Evolutionary conservation across 1,140 invertebrate species (phyloP), one percentile per base, ranked within the genome.

Genomic region (Periplaneta americana): DNA sequence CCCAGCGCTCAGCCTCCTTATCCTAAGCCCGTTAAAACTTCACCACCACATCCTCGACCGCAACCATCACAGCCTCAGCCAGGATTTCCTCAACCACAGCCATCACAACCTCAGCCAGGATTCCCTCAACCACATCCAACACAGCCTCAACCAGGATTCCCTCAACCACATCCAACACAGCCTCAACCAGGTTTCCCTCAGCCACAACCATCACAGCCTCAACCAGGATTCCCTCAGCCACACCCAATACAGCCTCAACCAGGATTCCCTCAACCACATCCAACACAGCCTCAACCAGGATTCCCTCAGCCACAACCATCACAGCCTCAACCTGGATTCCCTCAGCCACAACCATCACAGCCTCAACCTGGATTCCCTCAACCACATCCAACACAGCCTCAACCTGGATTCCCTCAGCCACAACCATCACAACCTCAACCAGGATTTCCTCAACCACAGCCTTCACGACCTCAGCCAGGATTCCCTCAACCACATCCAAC

Each of bases 381-480:
- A 5, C 48, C 2, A n/a, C 5, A 8, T 77, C 74, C 83, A 82
- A 18, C 80, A 39, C 34, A 66, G 9, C 48, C 81, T 35, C 80
- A 74, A 22, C 75, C 79, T n/a, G 5, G 22, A 6, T 5, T n/a
- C 22, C 28, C 22, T 18, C 39, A 48, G 15, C 75, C 37, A 8
- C 79, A 75, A 13, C 78, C 82, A 57, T 81, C 81, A 82, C 83
- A 78, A 82, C 84, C 83, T 83, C 84, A 82, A 35, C 74, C 76
- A n/a, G 22, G 18, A 5, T 57, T n/a, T n/a, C 48, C 48, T 39
- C 81, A 33, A 79, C 83, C 34, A n/a, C n/a, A 48, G 37, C 28
- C 28, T n/a, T 79, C 75, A 75, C 83, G 34, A 78, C 81, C 5
- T 66, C 37, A 17, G 28, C 83, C 80, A 80, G 80, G 34, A 75